Evolutionary conservation across 2,888 invertebrate genomes (phyloP), one percentile per base, ranked within the genome.

Genomic region (Lordiphosa andalusiaca): DNA sequence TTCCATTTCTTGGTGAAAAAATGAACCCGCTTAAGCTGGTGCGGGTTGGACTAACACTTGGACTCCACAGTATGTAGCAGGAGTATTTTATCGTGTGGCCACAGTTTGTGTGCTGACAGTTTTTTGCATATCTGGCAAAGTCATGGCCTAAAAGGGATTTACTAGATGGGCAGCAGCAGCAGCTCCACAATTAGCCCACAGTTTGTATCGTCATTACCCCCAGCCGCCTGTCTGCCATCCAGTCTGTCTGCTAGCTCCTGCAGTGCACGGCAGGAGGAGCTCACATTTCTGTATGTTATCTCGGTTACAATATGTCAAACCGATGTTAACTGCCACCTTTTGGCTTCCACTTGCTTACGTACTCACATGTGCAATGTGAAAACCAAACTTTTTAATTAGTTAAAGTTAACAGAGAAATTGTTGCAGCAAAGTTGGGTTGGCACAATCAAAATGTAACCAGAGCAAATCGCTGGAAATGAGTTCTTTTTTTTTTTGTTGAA

Each of bases 131-230:
- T 44, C 49, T 55, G 58, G 40, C 49, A 49, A 61, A 64, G 53
- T 57, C 59, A 52, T 68, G 55, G 38, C 25, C 62, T 51, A 51
- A 61, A 62, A 62, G 48, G 54, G 63, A 68, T 76, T 71, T 67
- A 71, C 57, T 59, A 53, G 57, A 53, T 46, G 53, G 16, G 16
- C 16, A 16, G 16, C 16, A 16, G 16, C 16, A 16, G 16, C 16
- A 16, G 16, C 16, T 62, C 58, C 41, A 37, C 70, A 80, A 77
- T 80, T 76, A 70, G 61, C 65, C 42, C 46, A 37, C 56, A 53
- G 51, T 53, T 52, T n/a, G 41, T 39, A 13, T 5, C 25, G 2
- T 12, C 13, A 6, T 13, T 16, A 3, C n/a, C 19, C 10, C 23
- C 12, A 4, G 16, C n/a, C 21, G 6, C 21, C 52, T 47, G 7